Base-by-base conservation (phyloP, 2,797 vertebrate genomes). In the Halcyon badia region DNA sequence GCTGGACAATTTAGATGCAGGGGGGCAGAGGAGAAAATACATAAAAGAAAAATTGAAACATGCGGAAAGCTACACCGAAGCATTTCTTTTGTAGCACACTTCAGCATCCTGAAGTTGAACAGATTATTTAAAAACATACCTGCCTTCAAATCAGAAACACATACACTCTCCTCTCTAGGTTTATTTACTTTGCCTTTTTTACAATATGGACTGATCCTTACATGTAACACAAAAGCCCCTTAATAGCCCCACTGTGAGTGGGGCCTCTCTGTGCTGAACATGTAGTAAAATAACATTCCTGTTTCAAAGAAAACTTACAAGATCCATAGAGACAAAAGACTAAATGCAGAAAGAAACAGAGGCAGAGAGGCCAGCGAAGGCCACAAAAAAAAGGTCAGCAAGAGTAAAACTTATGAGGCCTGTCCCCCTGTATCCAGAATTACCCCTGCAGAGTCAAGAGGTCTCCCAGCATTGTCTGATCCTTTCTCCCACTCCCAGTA, bases 251-350 rank as follows among this genome's bases (percentile, higher is more conserved):
- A 5, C 90, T 77, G 83, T 19, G 69, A 80, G 24, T 1, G 44
- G 77, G 91, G 75, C 94, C 84, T 78, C 85, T 72, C 81, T 11
- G 31, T 28, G 44, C 89, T 71, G 31, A 87, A 57, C 52, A 52
- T 24, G 33, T 0, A 90, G 62, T 8, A 90, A 93, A 93, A 56
- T 71, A 87, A 86, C 92, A 76, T 41, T 86, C 66, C 77, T 58
- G 77, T 85, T 90, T 94, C 90, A 96, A 94, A 97, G 84, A 83
- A 64, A 89, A 71, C 56, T 60, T 87, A 48, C 66, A 37, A 28
- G 60, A 73, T 24, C 49, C 65, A 78, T 14, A 70, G 89, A 87
- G 71, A 96, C 82, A 91, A 91, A 93, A 92, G 75, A 48, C 48
- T 73, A 56, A 81, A 71, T 13, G 33, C 28, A 83, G 87, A 94